Conservation (phyloP, 2,888 invertebrate species). For the Erebia palarica region DNA sequence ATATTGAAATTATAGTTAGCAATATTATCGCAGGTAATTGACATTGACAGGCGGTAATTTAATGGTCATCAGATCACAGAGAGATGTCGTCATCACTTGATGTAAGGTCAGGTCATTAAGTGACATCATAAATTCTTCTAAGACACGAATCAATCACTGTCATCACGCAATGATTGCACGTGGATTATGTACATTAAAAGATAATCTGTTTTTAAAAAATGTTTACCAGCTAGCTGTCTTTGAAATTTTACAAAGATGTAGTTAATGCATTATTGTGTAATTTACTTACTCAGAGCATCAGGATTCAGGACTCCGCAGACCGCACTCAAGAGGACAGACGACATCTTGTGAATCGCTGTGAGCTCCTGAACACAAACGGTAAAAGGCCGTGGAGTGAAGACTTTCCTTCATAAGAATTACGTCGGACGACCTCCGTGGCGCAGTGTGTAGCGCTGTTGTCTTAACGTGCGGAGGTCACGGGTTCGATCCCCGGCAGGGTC, state of each 20-base stretch:
- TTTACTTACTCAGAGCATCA: no score
- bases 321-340: no score
- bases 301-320: no score
- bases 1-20: not conserved
- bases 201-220: not conserved
- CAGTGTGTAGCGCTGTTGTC: no score
- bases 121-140: constrained; percentile 31
- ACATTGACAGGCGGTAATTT: constrained; percentile 15
- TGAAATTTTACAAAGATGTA: not conserved
- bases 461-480: no score
- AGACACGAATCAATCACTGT: constrained; percentile 29
- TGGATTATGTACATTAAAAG: constrained; percentile 13
- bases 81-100: constrained; percentile 25
- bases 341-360: no score
- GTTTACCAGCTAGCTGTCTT: not conserved
- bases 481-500: no score
- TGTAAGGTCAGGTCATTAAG: constrained; percentile 18
- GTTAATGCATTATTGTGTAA: not conserved
- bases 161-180: constrained; percentile 15
- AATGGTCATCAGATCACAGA: constrained; percentile 17
- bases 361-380: no score
- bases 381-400: no score
- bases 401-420: no score
- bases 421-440: no score
- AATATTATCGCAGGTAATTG: constrained; percentile 8